Base-by-base conservation (phyloP, 2,888 invertebrate species). In the Drosophila monieri region DNA sequence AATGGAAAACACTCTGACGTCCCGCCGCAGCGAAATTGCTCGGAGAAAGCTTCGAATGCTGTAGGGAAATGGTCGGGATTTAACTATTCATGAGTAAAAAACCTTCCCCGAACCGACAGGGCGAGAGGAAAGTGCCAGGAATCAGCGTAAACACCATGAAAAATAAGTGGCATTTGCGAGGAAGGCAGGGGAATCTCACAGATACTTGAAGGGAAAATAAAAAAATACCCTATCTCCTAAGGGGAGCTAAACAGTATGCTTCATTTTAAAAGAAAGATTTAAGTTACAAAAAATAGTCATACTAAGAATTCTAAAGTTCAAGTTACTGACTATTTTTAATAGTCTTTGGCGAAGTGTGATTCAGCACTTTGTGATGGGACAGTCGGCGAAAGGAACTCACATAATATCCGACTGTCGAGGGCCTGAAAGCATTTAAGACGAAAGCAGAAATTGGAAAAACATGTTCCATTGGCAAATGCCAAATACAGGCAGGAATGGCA, bases 51-150 rank as follows among this genome's bases (percentile, higher is more conserved):
- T 14, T 18, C 15, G 64, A 62, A 66, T 53, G 51, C 65, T 64
- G 43, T 25, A 27, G 43, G 62, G 65, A 64, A 49, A 27, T 64
- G 54, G 18, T 12, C 12, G 46, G 76, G 78, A 80, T 86, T 84
- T 84, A 84, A 84, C 88, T 84, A 84, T 88, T 84, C 88, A 84
- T 84, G 87, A 88, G 73, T 64, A 54, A 72, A 53, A 62, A 52
- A 52, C 57, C 56, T 64, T 60, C 71, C 69, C 73, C 73, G 59
- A 70, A 71, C 44, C 39, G 64, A 43, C 64, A 32, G 51, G 23
- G 53, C 30, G 47, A 10, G 47, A 30, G 44, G 18, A 65, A 64
- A 52, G 44, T 37, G 54, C 58, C 43, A 15, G 41, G 54, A 73
- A 64, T 73, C 37, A 44, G 71, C 30, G 39, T 69, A 70, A 70